Base-by-base conservation (phyloP, 2,797 vertebrate genomes). In the Vultur gryphus region DNA sequence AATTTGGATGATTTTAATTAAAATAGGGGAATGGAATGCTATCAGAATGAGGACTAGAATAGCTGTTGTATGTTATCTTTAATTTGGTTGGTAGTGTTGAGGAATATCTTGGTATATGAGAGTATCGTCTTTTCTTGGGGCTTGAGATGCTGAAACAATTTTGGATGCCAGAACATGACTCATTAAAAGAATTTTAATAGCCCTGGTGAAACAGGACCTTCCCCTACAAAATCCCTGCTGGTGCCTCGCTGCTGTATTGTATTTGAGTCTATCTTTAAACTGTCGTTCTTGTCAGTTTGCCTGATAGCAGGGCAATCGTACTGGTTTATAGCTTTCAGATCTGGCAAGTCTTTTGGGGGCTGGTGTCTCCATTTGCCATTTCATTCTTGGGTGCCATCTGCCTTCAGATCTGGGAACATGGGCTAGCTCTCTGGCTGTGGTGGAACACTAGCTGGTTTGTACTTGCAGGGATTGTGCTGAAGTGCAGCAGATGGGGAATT, bases 131-230 rank as follows among this genome's bases (percentile, higher is more conserved):
- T 87, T 80, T 43, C 85, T 52, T 25, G 28, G 46, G 67, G 17
- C 62, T 62, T 15, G 84, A 84, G 80, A 90, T 62, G 61, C 84
- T 71, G 83, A 82, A 79, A 58, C 44, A 13, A n/a, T 64, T 67
- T 49, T 31, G 35, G 62, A 61, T 93, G 89, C 91, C 93, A 61
- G 87, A 69, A 65, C 13, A 10, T 89, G 91, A 91, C 75, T 96
- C 94, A 89, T 3, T 20, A n/a, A 5, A 59, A 6, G 64, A 58
- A 89, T 83, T 89, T 43, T 65, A 96, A 73, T 83, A 65, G 43
- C 79, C 57, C 43, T 66, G 65, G n/a, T 49, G 83, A 49, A 66
- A n/a, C 48, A n/a, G 54, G 62, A 65, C 73, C 59, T 79, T 67
- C 39, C 57, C 52, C 62, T 72, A 1, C n/a, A 6, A 31, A 84